Percentiles rank a stretch among this genome's conserved stretches.
phyloP scores from a whole-genome alignment of 2,113 vertebrate species.

The Rhea pennata region DNA sequence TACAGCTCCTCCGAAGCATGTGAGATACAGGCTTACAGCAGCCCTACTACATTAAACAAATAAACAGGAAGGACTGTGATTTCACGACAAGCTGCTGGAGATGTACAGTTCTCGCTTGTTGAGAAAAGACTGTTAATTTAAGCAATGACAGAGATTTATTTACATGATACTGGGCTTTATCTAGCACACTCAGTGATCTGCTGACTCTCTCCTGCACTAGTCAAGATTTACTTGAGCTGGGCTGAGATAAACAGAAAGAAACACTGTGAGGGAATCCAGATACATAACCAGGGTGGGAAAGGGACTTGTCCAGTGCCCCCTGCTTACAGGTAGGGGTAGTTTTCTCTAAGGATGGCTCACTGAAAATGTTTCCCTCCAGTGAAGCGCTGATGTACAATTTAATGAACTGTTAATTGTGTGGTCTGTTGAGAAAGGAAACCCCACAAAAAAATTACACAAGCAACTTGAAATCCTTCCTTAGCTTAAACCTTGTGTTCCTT shows the following conservation, averaged over 20 bases:
- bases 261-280: background rate
- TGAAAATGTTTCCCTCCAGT: background rate
- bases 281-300: background rate
- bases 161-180: background rate
- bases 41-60: background rate
- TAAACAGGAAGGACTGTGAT: background rate
- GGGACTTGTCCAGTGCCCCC: background rate
- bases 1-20: background rate
- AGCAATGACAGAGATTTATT: background rate
- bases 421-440: background rate
- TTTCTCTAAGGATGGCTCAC: too few relatives aligned
- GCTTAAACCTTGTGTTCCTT: background rate
- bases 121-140: background rate
- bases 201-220: background rate
- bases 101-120: rapidly evolving
- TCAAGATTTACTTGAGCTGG: background rate
- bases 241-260: background rate
- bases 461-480: background rate
- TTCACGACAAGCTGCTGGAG: background rate
- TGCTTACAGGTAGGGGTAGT: background rate
- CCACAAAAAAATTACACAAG: background rate
- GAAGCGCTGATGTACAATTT: background rate
- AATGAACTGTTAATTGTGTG: background rate
- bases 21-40: background rate
- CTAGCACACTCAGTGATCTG: background rate